Evolutionary conservation across 1,140 invertebrate genomes (phyloP).

Genomic region (Mamestra configurata): DNA sequence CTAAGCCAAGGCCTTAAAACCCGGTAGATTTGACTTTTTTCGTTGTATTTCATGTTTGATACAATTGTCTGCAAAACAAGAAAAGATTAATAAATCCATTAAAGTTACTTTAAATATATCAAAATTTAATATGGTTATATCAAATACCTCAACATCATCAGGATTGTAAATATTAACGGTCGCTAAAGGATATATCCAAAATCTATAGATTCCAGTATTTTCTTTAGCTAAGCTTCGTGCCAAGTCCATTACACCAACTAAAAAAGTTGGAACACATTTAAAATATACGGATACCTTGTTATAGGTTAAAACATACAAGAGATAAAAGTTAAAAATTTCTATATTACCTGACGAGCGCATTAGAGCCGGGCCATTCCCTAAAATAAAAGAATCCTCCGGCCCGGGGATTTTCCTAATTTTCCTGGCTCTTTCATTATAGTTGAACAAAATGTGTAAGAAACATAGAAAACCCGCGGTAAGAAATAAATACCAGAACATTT

Average conservation of each 20-base stretch:
- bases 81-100: background rate
- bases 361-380: conserved; percentile 54
- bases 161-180: conserved; percentile 69
- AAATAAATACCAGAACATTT: conserved; percentile 44
- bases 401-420: conserved; percentile 53
- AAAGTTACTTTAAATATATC: background rate
- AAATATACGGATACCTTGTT: too few relatives aligned
- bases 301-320: too few relatives aligned
- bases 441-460: conserved; percentile 50
- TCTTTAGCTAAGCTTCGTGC: conserved; percentile 50
- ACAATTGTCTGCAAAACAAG: conserved; percentile 65
- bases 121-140: background rate
- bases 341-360: conserved; percentile 53
- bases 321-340: background rate
- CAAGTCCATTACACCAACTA: conserved; percentile 63
- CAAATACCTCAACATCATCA: conserved; percentile 71
- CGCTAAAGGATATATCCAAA: conserved; percentile 61
- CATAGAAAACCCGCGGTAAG: conserved; percentile 7
- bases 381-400: conserved; percentile 48
- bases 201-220: conserved; percentile 60
- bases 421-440: conserved; percentile 52
- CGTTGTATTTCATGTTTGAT: conserved; percentile 66
- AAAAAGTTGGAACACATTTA: background rate
- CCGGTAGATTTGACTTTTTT: conserved; percentile 68
- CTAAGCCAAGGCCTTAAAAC: conserved; percentile 68